Conservation (phyloP, 2,888 invertebrate species). For the Rhynchonema sp. region DNA sequence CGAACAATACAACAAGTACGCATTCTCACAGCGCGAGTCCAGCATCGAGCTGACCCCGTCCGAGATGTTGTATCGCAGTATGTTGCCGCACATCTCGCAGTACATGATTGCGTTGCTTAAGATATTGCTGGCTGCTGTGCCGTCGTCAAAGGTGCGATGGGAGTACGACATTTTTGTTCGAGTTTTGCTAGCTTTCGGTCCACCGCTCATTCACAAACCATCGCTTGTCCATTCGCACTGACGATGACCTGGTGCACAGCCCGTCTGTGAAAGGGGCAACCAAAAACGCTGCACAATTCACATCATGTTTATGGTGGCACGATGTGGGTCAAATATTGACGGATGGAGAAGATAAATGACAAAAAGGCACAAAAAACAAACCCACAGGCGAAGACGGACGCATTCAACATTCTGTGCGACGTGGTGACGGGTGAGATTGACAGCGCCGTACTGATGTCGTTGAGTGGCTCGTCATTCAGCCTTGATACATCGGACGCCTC, state of each 20-base stretch:
- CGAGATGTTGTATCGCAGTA: slow-evolving; percentile 75
- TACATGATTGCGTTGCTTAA: slow-evolving; percentile 69
- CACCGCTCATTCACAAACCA: no score
- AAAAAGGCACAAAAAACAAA: no score
- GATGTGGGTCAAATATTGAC: no score
- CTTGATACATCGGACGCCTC: slow-evolving; percentile 14
- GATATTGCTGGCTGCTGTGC: slow-evolving; percentile 85
- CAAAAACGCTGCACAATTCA: no score
- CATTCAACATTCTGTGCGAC: slow-evolving; percentile 93
- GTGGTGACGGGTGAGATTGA: slow-evolving; percentile 48
- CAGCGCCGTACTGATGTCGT: background rate
- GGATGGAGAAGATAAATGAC: no score
- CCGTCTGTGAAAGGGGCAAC: no score
- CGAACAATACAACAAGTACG: slow-evolving; percentile 18
- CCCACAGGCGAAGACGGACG: slow-evolving; percentile 73
- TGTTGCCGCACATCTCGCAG: slow-evolving; percentile 83
- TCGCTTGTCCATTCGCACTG: no score
- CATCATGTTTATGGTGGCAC: no score
- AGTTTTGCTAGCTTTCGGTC: no score
- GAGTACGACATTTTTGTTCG: no score
- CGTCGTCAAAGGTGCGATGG: slow-evolving; percentile 88
- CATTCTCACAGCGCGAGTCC: slow-evolving; percentile 44
- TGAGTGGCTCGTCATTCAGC: slow-evolving; percentile 11
- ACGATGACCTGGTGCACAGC: no score
- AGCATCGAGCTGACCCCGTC: slow-evolving; percentile 59